Conservation (phyloP, 2,113 vertebrate species). For the Scartelaos histophorus region DNA sequence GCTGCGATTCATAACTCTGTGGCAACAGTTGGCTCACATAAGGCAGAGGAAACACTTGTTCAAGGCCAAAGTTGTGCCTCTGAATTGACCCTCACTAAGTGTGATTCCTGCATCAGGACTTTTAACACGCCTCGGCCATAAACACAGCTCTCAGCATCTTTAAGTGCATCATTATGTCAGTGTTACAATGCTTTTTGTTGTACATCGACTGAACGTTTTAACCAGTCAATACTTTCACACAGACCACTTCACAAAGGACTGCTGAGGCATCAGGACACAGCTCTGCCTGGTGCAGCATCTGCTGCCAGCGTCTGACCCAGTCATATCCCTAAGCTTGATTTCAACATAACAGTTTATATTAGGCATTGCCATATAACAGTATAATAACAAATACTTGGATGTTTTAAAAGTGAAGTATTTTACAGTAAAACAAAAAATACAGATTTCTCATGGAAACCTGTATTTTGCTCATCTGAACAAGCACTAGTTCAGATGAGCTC, state of each 20-base stretch:
- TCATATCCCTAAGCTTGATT: neutral
- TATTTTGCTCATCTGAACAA: neutral
- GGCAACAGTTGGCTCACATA: slow-evolving; percentile 53
- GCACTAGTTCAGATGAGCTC: neutral
- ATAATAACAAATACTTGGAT: neutral
- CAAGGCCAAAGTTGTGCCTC: slow-evolving; percentile 43
- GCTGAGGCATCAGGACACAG: slow-evolving; percentile 1
- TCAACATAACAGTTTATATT: neutral
- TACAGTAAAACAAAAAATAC: too few species aligned
- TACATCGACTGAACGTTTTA: slow-evolving; percentile 42
- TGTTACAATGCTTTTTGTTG: slow-evolving; percentile 36
- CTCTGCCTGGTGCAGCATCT: neutral
- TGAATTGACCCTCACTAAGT: neutral
- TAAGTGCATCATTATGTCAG: slow-evolving; percentile 60
- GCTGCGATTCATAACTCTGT: slow-evolving; percentile 63
- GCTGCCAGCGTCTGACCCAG: neutral
- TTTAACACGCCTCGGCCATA: slow-evolving; percentile 24
- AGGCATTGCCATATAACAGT: neutral
- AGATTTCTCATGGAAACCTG: too few species aligned
- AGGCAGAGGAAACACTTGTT: slow-evolving; percentile 50
- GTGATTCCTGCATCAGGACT: slow-evolving; percentile 4
- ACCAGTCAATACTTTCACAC: slow-evolving; percentile 70
- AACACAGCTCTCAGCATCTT: slow-evolving; percentile 30
- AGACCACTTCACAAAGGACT: slow-evolving; percentile 31
- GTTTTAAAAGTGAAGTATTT: neutral